Evolutionary conservation across 2,113 vertebrate genomes (phyloP).

Genomic region (Athene cunicularia): DNA sequence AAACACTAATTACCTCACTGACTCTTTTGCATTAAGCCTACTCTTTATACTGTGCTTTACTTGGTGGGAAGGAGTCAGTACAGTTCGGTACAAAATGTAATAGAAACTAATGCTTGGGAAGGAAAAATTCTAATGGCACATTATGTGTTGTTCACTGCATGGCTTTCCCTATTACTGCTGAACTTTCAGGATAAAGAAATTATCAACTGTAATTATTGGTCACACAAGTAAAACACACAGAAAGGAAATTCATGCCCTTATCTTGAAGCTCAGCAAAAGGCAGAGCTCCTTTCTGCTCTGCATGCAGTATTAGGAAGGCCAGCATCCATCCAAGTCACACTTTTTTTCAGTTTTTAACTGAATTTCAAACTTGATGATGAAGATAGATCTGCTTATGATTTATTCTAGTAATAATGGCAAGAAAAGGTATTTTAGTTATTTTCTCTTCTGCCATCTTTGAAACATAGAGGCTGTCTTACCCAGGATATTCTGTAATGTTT

Average conservation of each 20-base stretch:
- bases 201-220: neutral
- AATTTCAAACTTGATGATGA: neutral
- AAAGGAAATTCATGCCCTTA: slow-evolving; percentile 21
- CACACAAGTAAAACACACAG: neutral
- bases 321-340: neutral
- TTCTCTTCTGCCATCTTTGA: neutral
- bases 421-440: neutral
- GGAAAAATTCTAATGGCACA: neutral
- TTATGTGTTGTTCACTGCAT: neutral
- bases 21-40: neutral
- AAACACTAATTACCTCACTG: slow-evolving; percentile 27
- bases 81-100: neutral
- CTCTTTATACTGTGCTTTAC: neutral
- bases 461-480: neutral
- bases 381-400: neutral
- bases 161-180: neutral
- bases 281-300: neutral
- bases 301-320: neutral
- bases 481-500: neutral
- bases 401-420: neutral
- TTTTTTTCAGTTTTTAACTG: neutral
- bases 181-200: slow-evolving; percentile 7
- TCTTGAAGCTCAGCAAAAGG: neutral
- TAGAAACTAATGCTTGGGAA: neutral
- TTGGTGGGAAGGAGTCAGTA: neutral